These are phyloP conservation scores for Calliphora vicina DNA, from an alignment of 1,140 invertebrate genomes.

Conservation along the genomic window DNA sequence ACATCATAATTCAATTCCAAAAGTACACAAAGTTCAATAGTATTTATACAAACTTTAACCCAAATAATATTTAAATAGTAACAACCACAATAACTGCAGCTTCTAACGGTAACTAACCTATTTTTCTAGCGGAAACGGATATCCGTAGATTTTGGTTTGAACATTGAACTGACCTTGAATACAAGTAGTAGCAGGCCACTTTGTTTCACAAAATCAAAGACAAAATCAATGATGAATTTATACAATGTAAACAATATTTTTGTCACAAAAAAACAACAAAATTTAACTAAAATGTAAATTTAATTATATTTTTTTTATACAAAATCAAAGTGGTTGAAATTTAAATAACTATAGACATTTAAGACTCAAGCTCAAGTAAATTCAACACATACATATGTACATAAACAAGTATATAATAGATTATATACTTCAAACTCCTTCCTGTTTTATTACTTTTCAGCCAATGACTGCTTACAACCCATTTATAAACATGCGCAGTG, in stretches of 20 bases:
- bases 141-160: constrained; percentile 23
- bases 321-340: neutral
- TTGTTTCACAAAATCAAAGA: neutral
- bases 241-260: neutral
- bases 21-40: no score
- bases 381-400: neutral
- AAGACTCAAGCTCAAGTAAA: no score
- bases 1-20: no score
- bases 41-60: no score
- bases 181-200: neutral
- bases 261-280: neutral
- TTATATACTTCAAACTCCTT: neutral
- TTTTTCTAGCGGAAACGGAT: constrained; percentile 33
- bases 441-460: neutral
- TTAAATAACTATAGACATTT: neutral
- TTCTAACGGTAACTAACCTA: constrained; percentile 17
- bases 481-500: neutral
- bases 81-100: no score
- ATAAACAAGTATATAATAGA: neutral
- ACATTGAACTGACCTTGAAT: constrained; percentile 24
- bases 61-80: no score
- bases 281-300: neutral
- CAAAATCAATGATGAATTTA: neutral
- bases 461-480: neutral
- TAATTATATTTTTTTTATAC: neutral